Conservation (phyloP, 1,140 invertebrate genomes). For the Papilio machaon region DNA sequence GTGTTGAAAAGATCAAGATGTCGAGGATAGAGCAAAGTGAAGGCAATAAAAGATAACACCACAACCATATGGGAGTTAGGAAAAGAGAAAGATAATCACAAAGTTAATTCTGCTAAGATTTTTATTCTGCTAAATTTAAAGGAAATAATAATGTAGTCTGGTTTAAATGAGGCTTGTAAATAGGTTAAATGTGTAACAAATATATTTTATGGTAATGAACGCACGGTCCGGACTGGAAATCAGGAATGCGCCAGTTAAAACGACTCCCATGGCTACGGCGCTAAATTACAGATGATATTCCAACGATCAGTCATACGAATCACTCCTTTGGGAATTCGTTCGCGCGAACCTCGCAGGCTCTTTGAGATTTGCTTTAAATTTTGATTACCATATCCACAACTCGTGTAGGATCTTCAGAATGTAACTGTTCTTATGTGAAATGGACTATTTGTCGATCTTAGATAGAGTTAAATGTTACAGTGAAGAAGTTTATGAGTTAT, state of each 20-base stretch:
- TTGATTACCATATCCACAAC: conserved; percentile 35
- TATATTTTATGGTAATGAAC: conserved; percentile 36
- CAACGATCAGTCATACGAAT: conserved; percentile 53
- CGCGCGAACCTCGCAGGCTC: conserved; percentile 26
- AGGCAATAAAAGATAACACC: too few relatives aligned
- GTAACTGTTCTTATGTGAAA: not conserved
- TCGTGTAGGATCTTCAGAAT: not conserved
- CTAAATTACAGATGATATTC: conserved; percentile 40
- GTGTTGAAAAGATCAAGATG: too few relatives aligned
- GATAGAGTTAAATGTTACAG: not conserved
- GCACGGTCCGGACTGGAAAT: conserved; percentile 31
- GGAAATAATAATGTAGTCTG: not conserved
- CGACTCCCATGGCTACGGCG: conserved; percentile 39
- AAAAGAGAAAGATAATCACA: too few relatives aligned
- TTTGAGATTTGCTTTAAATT: conserved; percentile 37
- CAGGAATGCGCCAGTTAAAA: conserved; percentile 32
- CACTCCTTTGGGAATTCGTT: conserved; percentile 51
- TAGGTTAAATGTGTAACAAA: conserved; percentile 18
- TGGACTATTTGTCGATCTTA: not conserved
- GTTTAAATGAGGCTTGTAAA: not conserved
- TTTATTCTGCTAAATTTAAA: too few relatives aligned
- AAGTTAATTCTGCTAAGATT: too few relatives aligned
- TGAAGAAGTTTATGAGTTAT: not conserved
- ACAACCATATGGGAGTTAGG: too few relatives aligned
- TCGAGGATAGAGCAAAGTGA: too few relatives aligned